Evolutionary conservation across 2,113 vertebrate genomes (phyloP).

Genomic region (Cacatua alba): DNA sequence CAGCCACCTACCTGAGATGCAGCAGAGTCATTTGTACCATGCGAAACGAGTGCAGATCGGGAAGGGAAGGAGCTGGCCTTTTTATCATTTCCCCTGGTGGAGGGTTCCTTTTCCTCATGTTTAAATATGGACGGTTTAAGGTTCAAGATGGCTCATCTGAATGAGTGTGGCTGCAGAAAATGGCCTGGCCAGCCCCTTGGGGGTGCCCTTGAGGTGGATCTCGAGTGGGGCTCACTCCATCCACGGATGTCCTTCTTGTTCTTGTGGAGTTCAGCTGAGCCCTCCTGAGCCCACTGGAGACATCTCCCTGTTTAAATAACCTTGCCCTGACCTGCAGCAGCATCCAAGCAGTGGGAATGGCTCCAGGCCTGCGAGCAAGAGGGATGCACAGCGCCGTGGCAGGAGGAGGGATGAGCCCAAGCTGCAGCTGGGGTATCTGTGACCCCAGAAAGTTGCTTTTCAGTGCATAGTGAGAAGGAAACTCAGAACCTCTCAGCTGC

Average conservation of each 20-base stretch:
- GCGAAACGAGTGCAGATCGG: not conserved
- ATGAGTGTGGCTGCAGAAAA: not conserved
- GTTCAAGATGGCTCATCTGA: not conserved
- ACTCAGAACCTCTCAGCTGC: not conserved
- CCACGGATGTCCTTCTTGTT: not conserved
- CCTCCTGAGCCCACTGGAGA: not conserved
- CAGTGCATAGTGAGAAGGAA: not conserved
- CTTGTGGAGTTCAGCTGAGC: not conserved
- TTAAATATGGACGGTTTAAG: not conserved
- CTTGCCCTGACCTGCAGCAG: not conserved
- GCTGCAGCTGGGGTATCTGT: not conserved
- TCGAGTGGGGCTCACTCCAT: not conserved
- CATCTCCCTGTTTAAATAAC: not conserved
- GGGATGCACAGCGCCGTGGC: rapidly evolving
- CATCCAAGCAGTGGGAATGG: rapidly evolving
- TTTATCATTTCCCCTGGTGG: too few species aligned
- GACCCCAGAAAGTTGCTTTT: not conserved
- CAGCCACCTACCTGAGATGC: rapidly evolving
- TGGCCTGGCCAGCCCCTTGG: not conserved
- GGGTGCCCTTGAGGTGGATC: rapidly evolving
- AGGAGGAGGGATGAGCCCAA: not conserved
- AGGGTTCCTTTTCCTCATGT: not conserved
- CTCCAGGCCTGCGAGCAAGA: rapidly evolving
- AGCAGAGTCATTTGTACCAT: rapidly evolving
- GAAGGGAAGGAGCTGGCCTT: not conserved